Evolutionary conservation across 2,888 invertebrate species (phyloP), one percentile per base, ranked within the genome.

Genomic region (Molorchus minor): DNA sequence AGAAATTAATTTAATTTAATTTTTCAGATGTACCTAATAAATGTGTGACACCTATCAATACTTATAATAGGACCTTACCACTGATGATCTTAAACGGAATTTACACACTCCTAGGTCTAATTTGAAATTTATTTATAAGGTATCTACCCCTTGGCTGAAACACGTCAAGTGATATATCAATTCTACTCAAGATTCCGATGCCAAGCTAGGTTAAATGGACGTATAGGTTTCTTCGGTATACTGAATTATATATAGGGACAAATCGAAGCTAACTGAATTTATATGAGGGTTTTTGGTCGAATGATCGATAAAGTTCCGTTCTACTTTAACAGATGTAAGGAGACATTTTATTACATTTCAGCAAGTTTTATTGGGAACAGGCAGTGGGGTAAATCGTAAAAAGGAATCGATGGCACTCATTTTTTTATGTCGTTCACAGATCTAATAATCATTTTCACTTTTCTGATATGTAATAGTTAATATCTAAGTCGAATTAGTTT

Each of bases 171-270:
- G 15, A 20, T 43, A 43, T 25, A 43, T 43, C 25, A 43, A 21
- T 25, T 43, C 43, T 21, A 21, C 15, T 12, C 13, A 12, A n/a
- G 7, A 43, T 13, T 15, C 10, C 21, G 43, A 43, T 43, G 1
- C 25, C 43, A 20, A 8, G 43, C 12, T 21, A 16, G 36, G 35
- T 13, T 56, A 41, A 43, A 49, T 21, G 43, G 35, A 15, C 25
- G 41, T 20, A 19, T 20, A 35, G 25, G 35, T 38, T 56, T 49
- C 35, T 43, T 35, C 33, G 25, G 43, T 21, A 13, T 17, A 20
- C 41, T 56, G 56, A 56, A 56, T 56, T 56, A 56, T 51, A 56
- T 51, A 56, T 56, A 51, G 56, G 41, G n/a, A 51, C 56, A 41
- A 56, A 56, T 56, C 51, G 56, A 56, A 56, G 56, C 44, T 44